Evolutionary conservation across 37 sponge, comb jelly and placozoan genomes (phyloP), one percentile per base, ranked within the genome.

Genomic region (Halichondria panicea): DNA sequence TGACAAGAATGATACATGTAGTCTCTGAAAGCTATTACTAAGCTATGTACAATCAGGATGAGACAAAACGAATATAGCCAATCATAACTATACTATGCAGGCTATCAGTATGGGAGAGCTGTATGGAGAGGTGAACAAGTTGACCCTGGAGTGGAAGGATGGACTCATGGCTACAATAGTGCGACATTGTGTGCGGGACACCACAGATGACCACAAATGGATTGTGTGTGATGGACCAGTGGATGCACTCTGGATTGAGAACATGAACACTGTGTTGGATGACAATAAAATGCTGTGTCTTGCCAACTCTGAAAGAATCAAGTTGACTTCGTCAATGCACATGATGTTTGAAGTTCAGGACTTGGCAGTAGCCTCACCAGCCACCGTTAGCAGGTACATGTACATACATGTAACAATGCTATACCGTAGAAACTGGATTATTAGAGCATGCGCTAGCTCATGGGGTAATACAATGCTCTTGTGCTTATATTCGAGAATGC

Each of bases 211-310:
- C 38, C 93, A 92, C 63, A 94, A 97, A 80, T 97, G 99, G 99
- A 95, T 97, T 37, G 84, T 97, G 13, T 95, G 96, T 77, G 99
- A 97, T 78, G 99, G 99, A 31, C 99, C 99, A 24, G 99, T 97
- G 53, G 99, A 97, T 54, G 99, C 99, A 9, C 86, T 97, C 42
- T 97, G 99, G 99, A 97, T 97, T 68, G 99, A 97, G 79, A 97
- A 97, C 91, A 97, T 97, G 99, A 97, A 97, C 92, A 97, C 99
- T 37, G 99, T 97, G 55, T 76, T 97, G 75, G 99, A 97, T 84
- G 99, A 97, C 84, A 97, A 97, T 73, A 97, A 97, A 71, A 97
- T 97, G 99, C 62, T 97, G 72, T 97, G 99, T 79, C 78, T 97
- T 43, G 99, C 99, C 60, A 97, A 97, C 84, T 84, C 87, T 27